Evolutionary conservation across 2,888 invertebrate genomes (phyloP).

Genomic region (Ypsolopha scabrella): DNA sequence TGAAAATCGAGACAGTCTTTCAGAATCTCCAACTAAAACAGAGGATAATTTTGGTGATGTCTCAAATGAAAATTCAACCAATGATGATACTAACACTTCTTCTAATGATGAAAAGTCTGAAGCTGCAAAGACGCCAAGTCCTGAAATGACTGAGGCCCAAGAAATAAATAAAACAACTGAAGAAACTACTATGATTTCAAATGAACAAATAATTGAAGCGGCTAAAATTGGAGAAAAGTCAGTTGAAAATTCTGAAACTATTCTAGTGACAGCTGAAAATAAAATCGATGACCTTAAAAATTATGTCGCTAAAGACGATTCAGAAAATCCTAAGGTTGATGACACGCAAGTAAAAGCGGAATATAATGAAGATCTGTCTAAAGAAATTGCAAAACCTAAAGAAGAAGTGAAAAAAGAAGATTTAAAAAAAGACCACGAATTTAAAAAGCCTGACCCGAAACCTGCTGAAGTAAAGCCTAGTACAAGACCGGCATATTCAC

Average conservation of each 20-base stretch:
- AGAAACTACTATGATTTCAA: too few species aligned
- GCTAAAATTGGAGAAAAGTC: too few species aligned
- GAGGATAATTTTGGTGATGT: slow-evolving; percentile 52
- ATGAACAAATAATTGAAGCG: too few species aligned
- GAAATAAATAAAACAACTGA: too few species aligned
- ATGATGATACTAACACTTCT: slow-evolving; percentile 1
- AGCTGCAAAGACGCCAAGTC: neutral
- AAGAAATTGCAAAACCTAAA: neutral
- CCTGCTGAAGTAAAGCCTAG: slow-evolving; percentile 25
- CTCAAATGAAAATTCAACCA: slow-evolving; percentile 38
- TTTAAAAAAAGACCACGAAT: slow-evolving; percentile 21
- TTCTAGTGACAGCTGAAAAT: too few species aligned
- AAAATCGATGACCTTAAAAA: too few species aligned
- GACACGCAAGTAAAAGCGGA: too few species aligned
- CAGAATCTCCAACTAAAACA: slow-evolving; percentile 41
- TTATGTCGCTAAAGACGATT: too few species aligned
- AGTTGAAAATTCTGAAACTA: too few species aligned
- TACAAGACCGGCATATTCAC: slow-evolving; percentile 55
- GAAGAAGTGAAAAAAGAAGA: slow-evolving; percentile 5
- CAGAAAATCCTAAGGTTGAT: too few species aligned
- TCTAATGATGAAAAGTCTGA: neutral
- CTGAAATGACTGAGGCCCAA: too few species aligned
- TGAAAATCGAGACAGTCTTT: slow-evolving; percentile 16
- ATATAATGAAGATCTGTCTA: neutral
- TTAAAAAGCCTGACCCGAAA: slow-evolving; percentile 29